Conservation (phyloP, 1,140 invertebrate genomes). For the Parasteatoda tepidariorum region DNA sequence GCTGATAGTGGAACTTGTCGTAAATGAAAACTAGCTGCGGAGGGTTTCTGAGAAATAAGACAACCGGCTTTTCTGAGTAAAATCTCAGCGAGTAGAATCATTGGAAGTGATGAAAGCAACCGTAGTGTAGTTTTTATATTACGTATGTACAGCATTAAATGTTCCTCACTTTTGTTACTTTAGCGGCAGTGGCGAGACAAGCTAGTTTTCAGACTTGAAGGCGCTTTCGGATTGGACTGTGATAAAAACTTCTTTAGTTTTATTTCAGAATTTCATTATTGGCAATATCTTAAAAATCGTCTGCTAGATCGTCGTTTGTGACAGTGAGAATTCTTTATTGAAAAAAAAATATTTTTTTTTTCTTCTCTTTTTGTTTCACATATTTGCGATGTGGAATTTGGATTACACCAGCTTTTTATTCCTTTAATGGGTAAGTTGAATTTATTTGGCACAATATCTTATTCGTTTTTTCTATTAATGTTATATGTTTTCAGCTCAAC, state of each 20-base stretch:
- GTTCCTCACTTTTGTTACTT: neutral
- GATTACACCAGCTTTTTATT: neutral
- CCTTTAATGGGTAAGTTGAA: neutral
- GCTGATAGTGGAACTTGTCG: neutral
- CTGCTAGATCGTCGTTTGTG: neutral
- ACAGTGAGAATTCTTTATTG: neutral
- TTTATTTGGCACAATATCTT: no score
- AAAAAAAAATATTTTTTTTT: neutral
- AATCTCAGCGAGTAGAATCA: neutral
- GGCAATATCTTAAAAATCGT: neutral
- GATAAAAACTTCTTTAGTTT: neutral
- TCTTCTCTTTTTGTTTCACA: neutral
- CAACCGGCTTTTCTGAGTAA: neutral
- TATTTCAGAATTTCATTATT: neutral
- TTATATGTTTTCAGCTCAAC: no score
- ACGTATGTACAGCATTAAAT: neutral
- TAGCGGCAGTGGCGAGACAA: neutral
- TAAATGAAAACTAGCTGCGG: neutral
- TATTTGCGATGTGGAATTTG: neutral
- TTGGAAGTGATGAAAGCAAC: neutral
- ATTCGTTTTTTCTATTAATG: no score
- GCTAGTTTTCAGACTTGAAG: neutral
- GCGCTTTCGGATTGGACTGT: neutral
- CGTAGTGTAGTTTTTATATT: neutral
- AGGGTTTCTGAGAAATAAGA: neutral